Conservation (phyloP, 2,113 vertebrate genomes). For the Nesoenas mayeri region DNA sequence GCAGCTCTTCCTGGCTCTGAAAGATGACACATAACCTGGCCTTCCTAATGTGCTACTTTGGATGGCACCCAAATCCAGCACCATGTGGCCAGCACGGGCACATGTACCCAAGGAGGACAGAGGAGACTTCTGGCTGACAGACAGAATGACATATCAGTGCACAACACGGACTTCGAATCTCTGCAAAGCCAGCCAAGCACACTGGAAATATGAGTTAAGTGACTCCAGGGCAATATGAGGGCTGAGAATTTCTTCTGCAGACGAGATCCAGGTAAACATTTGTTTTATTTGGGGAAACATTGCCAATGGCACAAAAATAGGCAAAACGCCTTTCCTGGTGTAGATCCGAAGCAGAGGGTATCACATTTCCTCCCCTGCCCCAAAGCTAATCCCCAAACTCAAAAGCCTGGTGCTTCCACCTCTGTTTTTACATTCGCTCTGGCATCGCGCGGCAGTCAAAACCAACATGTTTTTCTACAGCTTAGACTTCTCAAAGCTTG, state of each 20-base stretch:
- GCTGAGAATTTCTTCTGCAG: neutral
- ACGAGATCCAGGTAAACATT: neutral
- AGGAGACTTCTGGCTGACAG: slow-evolving; percentile 28
- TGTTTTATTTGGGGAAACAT: neutral
- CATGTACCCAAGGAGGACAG: neutral
- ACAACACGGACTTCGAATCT: neutral
- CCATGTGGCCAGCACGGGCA: slow-evolving; percentile 38
- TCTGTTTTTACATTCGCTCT: neutral
- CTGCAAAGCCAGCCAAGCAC: neutral
- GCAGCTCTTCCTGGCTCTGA: slow-evolving; percentile 39
- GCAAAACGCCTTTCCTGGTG: neutral
- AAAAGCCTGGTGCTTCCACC: neutral
- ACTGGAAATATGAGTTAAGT: neutral
- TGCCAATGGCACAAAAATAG: neutral
- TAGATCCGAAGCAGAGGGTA: neutral
- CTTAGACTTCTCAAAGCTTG: neutral
- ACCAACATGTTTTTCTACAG: neutral
- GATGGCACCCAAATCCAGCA: slow-evolving; percentile 39
- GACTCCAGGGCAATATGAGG: neutral
- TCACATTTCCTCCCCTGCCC: neutral
- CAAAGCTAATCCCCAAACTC: neutral
- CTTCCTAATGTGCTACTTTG: slow-evolving; percentile 15
- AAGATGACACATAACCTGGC: slow-evolving; percentile 46
- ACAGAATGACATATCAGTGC: slow-evolving; percentile 7
- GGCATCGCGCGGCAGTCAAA: neutral